A percentile compares a stretch with the other conserved stretches of the same genome.
These are phyloP conservation scores for Ditylenchus dipsaci DNA, from an alignment of 1,140 invertebrate species.

Conservation along the genomic window DNA sequence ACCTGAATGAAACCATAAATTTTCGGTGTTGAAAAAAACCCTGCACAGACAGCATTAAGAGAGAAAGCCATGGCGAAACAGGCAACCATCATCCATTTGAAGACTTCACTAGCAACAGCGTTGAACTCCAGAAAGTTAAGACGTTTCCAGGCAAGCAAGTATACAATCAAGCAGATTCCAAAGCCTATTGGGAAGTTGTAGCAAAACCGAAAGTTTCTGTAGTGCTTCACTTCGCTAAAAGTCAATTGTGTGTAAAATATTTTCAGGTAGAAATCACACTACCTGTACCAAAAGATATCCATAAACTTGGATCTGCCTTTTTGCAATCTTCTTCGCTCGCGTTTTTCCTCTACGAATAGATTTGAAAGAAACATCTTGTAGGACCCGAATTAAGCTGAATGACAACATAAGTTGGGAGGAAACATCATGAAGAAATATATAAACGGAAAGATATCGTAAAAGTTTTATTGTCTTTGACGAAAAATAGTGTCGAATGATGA, in stretches of 20 bases:
- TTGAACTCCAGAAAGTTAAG: constrained; percentile 40
- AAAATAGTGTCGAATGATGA: no score
- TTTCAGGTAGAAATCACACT: no score
- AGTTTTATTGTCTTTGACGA: no score
- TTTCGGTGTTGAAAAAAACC: background rate
- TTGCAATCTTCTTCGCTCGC: background rate
- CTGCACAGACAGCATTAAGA: constrained; percentile 29
- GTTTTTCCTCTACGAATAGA: background rate
- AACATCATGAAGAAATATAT: no score
- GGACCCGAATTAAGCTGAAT: no score
- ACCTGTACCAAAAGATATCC: constrained; percentile 39
- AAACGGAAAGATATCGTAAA: no score
- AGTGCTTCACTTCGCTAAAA: constrained; percentile 33
- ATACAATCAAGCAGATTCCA: constrained; percentile 14
- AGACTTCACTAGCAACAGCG: background rate
- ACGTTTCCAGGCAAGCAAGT: constrained; percentile 37
- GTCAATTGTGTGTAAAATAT: background rate
- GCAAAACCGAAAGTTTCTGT: constrained; percentile 23
- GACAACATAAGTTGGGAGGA: no score
- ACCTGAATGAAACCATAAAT: constrained; percentile 33
- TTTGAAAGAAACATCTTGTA: no score
- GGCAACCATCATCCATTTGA: constrained; percentile 31
- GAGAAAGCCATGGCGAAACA: constrained; percentile 29
- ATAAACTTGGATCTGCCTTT: constrained; percentile 10
- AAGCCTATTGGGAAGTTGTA: constrained; percentile 40